Evolutionary conservation across 1,140 invertebrate genomes (phyloP).

Genomic region (Drosophila ogumai): DNA sequence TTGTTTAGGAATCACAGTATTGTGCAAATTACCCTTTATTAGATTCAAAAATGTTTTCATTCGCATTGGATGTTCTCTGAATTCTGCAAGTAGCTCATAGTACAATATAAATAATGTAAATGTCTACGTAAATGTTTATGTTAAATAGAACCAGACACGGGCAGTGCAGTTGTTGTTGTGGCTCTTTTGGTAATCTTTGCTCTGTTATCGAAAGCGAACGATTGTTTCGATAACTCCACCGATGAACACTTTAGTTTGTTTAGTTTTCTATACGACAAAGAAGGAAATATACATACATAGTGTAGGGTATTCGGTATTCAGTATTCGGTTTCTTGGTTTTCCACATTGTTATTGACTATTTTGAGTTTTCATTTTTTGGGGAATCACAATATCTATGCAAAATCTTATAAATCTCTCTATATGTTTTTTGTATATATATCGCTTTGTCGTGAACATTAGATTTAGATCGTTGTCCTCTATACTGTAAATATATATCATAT

Average conservation of each 20-base stretch:
- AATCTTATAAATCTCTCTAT: constrained; percentile 69
- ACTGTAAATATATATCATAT: constrained; percentile 72
- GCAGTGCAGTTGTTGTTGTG: constrained; percentile 62
- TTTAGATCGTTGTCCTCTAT: constrained; percentile 70
- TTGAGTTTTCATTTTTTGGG: constrained; percentile 43
- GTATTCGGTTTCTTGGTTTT: constrained; percentile 3
- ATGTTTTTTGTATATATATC: constrained; percentile 58
- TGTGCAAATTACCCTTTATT: constrained; percentile 64
- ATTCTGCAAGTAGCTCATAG: constrained; percentile 19
- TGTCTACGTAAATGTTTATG: constrained; percentile 30
- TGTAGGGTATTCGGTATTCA: constrained; percentile 2
- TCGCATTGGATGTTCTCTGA: constrained; percentile 15
- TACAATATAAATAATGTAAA: constrained; percentile 9
- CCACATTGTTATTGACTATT: constrained; percentile 57
- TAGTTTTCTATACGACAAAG: constrained; percentile 29
- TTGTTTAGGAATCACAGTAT: constrained; percentile 72
- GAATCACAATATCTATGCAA: constrained; percentile 79
- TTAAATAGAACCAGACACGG: constrained; percentile 66
- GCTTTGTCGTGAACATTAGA: constrained; percentile 61
- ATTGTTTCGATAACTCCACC: constrained; percentile 33
- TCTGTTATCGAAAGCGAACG: constrained; percentile 27
- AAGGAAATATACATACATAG: constrained; percentile 35
- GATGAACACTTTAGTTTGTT: constrained; percentile 44
- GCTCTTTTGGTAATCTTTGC: constrained; percentile 13
- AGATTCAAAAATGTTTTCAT: constrained; percentile 32